phyloP scores from a whole-genome alignment of 64 coral and sea anemone species.

The Dendronephthya gigantea region DNA sequence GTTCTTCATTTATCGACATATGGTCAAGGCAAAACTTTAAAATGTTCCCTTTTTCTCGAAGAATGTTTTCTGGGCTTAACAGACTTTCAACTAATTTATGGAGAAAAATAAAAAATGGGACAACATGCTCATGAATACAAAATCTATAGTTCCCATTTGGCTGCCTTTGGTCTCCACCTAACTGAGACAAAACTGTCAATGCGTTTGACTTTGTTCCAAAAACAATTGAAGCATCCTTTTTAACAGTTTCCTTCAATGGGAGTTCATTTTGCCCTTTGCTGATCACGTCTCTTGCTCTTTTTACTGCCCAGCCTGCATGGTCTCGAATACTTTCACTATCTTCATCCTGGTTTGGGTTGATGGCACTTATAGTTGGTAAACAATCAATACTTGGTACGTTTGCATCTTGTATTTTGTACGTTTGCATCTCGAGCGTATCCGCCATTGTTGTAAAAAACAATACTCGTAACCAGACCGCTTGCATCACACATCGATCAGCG shows the following conservation, averaged over 20 bases:
- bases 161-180: background rate
- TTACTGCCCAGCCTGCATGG: constrained; percentile 1
- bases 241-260: background rate
- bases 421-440: too few relatives aligned
- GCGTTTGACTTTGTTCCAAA: background rate
- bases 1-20: background rate
- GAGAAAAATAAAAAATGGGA: background rate
- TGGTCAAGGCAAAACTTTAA: background rate
- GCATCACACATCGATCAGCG: background rate
- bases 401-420: too few relatives aligned
- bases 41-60: background rate
- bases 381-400: too few relatives aligned
- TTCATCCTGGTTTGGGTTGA: background rate
- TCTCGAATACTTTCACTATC: background rate
- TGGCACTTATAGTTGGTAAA: too few relatives aligned
- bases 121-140: background rate
- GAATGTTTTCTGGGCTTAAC: background rate
- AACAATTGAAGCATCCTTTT: background rate
- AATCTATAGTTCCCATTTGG: background rate
- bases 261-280: background rate
- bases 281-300: background rate
- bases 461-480: background rate
- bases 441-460: background rate
- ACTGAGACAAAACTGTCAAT: background rate
- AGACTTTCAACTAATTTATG: background rate